Evolutionary conservation across 2,888 invertebrate species (phyloP).

Genomic region (Drosophila tanythrix): DNA sequence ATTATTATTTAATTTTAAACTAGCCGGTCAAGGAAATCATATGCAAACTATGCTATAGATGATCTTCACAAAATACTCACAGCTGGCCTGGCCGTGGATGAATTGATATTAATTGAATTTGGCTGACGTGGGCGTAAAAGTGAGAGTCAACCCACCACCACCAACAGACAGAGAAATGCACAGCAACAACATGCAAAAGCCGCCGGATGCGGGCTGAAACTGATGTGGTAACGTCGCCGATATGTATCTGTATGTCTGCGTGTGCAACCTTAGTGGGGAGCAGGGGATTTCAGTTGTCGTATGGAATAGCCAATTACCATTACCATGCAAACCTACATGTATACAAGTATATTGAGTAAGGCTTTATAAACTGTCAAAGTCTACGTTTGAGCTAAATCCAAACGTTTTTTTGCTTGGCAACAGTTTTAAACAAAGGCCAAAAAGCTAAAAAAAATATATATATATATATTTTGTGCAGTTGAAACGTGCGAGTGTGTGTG

Average conservation of each 20-base stretch:
- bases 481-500: slow-evolving; percentile 17
- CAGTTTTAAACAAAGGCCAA: slow-evolving; percentile 42
- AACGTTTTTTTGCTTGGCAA: slow-evolving; percentile 56
- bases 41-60: background rate
- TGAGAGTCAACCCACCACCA: slow-evolving; percentile 32
- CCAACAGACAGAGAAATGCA: slow-evolving; percentile 12
- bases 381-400: slow-evolving; percentile 23
- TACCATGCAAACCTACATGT: background rate
- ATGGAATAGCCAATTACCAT: slow-evolving; percentile 37
- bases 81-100: slow-evolving; percentile 20
- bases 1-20: background rate
- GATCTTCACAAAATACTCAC: background rate
- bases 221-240: slow-evolving; percentile 26
- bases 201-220: slow-evolving; percentile 33
- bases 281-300: slow-evolving; percentile 39
- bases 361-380: slow-evolving; percentile 20
- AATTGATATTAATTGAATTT: slow-evolving; percentile 53
- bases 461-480: slow-evolving; percentile 10
- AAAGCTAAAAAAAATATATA: slow-evolving; percentile 23
- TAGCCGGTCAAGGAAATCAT: background rate
- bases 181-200: slow-evolving; percentile 26
- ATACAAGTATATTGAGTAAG: slow-evolving; percentile 33
- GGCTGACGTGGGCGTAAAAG: slow-evolving; percentile 55
- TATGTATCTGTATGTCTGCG: slow-evolving; percentile 27
- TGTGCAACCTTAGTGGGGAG: slow-evolving; percentile 55